Evolutionary conservation across 1,140 invertebrate species (phyloP).

Genomic region (Drosophila guanche): DNA sequence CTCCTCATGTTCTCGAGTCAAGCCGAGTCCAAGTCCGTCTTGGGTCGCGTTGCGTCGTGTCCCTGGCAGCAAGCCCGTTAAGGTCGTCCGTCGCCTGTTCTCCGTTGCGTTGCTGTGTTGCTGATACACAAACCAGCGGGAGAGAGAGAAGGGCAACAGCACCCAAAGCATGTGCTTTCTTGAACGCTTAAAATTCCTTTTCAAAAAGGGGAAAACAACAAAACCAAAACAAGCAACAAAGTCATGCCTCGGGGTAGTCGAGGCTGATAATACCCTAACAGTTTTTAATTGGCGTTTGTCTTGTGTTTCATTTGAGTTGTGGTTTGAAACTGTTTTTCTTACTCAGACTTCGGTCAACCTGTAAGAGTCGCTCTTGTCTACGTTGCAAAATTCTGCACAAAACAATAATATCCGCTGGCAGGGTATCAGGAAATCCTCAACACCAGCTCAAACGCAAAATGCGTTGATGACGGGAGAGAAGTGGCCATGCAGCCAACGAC

Average conservation of each 20-base stretch:
- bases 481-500: constrained; percentile 35
- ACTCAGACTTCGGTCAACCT: too few species aligned
- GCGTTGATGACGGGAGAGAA: constrained; percentile 2
- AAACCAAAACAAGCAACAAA: constrained; percentile 9
- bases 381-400: too few species aligned
- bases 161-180: constrained; percentile 38
- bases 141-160: constrained; percentile 1
- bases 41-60: too few species aligned
- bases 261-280: too few species aligned
- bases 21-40: constrained; percentile 30
- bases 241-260: too few species aligned
- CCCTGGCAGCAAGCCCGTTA: constrained; percentile 31
- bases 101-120: constrained; percentile 37
- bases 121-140: constrained; percentile 15
- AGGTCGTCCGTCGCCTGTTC: constrained; percentile 41
- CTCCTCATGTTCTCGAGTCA: constrained; percentile 23
- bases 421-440: constrained; percentile 4
- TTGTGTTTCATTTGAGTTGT: too few species aligned
- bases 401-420: too few species aligned
- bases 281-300: too few species aligned
- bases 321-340: too few species aligned
- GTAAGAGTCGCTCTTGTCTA: too few species aligned
- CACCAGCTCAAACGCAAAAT: constrained; percentile 16
- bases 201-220: constrained; percentile 48
- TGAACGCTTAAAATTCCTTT: constrained; percentile 50